phyloP scores from a whole-genome alignment of 1,140 invertebrate genomes.

The Helicorthomorpha holstii region DNA sequence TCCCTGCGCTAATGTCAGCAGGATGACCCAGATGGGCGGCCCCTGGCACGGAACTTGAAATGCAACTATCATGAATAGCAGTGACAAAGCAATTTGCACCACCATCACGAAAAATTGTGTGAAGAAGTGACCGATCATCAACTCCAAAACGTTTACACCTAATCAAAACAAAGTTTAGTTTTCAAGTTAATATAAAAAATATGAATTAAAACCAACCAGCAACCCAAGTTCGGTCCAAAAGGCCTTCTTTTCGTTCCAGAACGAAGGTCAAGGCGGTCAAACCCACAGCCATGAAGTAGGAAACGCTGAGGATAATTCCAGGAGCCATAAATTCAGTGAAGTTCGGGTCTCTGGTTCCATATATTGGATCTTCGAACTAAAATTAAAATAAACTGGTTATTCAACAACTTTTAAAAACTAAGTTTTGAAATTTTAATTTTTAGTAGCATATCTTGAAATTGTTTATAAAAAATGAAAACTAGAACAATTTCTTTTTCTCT shows the following conservation, averaged over 20 bases:
- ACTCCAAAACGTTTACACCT: slow-evolving; percentile 72
- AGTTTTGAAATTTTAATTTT: too few relatives aligned
- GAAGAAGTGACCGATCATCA: slow-evolving; percentile 76
- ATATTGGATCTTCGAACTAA: slow-evolving; percentile 64
- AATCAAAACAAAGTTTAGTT: slow-evolving; percentile 19
- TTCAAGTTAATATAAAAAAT: slow-evolving; percentile 4
- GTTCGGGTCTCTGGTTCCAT: slow-evolving; percentile 42
- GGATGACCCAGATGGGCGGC: slow-evolving; percentile 49
- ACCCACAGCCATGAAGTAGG: slow-evolving; percentile 90
- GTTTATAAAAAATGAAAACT: too few relatives aligned
- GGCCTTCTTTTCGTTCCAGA: slow-evolving; percentile 75
- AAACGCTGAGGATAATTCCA: slow-evolving; percentile 85
- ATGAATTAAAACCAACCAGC: slow-evolving; percentile 35
- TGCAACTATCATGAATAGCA: slow-evolving; percentile 64
- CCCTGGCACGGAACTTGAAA: slow-evolving; percentile 67
- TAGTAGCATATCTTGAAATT: too few relatives aligned
- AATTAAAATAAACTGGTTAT: slow-evolving; percentile 15
- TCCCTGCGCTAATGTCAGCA: slow-evolving; percentile 55
- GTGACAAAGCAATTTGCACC: slow-evolving; percentile 68
- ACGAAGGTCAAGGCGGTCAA: slow-evolving; percentile 80
- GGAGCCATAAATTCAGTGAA: slow-evolving; percentile 63
- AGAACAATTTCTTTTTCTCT: too few relatives aligned
- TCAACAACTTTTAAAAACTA: too few relatives aligned
- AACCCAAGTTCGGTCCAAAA: slow-evolving; percentile 77
- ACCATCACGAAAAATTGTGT: slow-evolving; percentile 88